Evolutionary conservation across 2,888 invertebrate genomes (phyloP), one percentile per base, ranked within the genome.

Genomic region (Chrysotoxum bicinctum): DNA sequence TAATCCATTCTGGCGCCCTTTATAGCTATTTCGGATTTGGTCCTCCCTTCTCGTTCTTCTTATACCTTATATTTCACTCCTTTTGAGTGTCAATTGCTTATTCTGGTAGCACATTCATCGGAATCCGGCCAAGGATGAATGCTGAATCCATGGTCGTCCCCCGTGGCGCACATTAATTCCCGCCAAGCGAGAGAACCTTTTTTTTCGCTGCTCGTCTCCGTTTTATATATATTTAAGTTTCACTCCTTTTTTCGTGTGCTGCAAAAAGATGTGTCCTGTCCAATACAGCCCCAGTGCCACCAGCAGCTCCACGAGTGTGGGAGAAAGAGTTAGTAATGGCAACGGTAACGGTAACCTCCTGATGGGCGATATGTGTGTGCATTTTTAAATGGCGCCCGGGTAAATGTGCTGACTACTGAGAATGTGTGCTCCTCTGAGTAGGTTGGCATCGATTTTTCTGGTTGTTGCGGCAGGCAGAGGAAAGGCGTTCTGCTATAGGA

Each of bases 51-150:
- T 43, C 9, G 10, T 62, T 37, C 40, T 6, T 35, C 1, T n/a
- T n/a, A 60, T 37, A 14, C 37, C n/a, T n/a, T 8, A 23, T 45
- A 62, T 30, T 62, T 43, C 16, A 23, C 21, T 48, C 19, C 21
- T 40, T 50, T 52, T 30, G 54, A 73, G 76, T 81, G 81, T 73
- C 85, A 81, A 85, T 85, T 81, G 80, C 76, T 81, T 76, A 85
- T 81, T 85, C 85, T 85, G 85, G 81, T 73, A 76, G 81, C 76
- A 81, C 76, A 85, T 85, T 85, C 85, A 76, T 81, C 76, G 85
- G 50, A 85, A 85, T 85, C 85, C 81, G 85, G 85, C 85, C 85
- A 85, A 85, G 85, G 85, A 85, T 85, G 72, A 85, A 85, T 85
- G 68, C 77, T 68, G 85, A 85, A 85, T 81, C 81, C 81, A 81